These are phyloP conservation scores for Eupithecia subumbrata DNA, from an alignment of 2,888 invertebrate species.

Conservation along the genomic window DNA sequence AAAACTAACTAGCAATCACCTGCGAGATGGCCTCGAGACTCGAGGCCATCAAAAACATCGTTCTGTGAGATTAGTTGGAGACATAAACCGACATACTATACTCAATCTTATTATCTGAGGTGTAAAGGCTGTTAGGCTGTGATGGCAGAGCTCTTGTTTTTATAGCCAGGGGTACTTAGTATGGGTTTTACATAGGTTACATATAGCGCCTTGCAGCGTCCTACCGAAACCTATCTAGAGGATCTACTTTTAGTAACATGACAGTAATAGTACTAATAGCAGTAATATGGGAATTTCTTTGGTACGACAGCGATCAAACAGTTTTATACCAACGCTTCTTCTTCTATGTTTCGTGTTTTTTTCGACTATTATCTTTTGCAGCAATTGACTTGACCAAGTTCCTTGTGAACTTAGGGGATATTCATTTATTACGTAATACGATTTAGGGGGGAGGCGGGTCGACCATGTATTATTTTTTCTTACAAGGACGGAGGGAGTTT, in stretches of 20 bases:
- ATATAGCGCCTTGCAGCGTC: no score
- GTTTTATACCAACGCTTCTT: not conserved
- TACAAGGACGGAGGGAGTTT: no score
- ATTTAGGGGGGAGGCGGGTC: no score
- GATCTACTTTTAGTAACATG: not conserved
- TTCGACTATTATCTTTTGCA: no score
- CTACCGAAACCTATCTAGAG: no score
- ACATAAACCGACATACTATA: conserved; percentile 25
- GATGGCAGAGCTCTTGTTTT: conserved; percentile 11
- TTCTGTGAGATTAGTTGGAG: conserved; percentile 28
- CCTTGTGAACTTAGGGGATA: not conserved
- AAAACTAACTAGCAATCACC: conserved; percentile 31
- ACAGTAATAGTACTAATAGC: no score
- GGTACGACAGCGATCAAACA: not conserved
- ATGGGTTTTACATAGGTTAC: no score
- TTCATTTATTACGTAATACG: no score
- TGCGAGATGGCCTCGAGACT: conserved; percentile 8
- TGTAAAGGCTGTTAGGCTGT: conserved; percentile 22
- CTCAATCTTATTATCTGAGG: conserved; percentile 27
- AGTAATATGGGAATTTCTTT: no score
- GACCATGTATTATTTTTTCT: no score
- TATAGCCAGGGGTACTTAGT: not conserved
- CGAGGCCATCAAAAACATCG: conserved; percentile 28
- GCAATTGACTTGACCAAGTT: not conserved
- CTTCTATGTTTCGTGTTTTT: not conserved